phyloP scores from a whole-genome alignment of 2,888 invertebrate genomes.

The Synanthedon vespiformis region DNA sequence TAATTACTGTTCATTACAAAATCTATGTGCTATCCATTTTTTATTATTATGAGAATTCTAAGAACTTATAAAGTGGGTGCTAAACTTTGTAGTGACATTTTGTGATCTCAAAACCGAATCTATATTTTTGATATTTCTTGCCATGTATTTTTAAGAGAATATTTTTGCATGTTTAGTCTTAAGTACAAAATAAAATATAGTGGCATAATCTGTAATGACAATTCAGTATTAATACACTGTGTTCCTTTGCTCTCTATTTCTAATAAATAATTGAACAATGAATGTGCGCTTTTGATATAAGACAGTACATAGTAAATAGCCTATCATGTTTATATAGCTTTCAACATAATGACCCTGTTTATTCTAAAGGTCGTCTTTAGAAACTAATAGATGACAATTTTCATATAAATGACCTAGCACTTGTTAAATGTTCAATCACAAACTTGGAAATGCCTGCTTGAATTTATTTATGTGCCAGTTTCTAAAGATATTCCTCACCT shows the following conservation, averaged over 20 bases:
- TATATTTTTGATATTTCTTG: slow-evolving; percentile 42
- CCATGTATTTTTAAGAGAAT: slow-evolving; percentile 15
- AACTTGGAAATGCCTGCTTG: too few species aligned
- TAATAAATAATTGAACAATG: slow-evolving; percentile 12
- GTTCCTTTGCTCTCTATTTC: slow-evolving; percentile 37
- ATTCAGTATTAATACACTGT: slow-evolving; percentile 40
- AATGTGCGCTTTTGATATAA: not conserved
- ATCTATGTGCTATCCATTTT: slow-evolving; percentile 30
- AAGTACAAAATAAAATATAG: slow-evolving; percentile 28
- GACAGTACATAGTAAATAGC: not conserved
- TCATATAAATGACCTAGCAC: too few species aligned
- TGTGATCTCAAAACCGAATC: slow-evolving; percentile 14
- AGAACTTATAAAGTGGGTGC: slow-evolving; percentile 8
- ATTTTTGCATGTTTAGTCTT: slow-evolving; percentile 4
- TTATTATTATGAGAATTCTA: slow-evolving; percentile 13
- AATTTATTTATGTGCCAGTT: too few species aligned
- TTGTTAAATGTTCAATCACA: too few species aligned
- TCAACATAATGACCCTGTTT: too few species aligned
- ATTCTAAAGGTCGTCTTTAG: too few species aligned
- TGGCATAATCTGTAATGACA: slow-evolving; percentile 24
- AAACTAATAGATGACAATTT: too few species aligned
- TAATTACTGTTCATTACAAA: slow-evolving; percentile 4
- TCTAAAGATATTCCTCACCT: too few species aligned
- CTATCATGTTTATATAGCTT: too few species aligned
- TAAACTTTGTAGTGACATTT: slow-evolving; percentile 12